These are phyloP conservation scores for Butorides virescens DNA, from an alignment of 2,113 vertebrate species.

Conservation along the genomic window DNA sequence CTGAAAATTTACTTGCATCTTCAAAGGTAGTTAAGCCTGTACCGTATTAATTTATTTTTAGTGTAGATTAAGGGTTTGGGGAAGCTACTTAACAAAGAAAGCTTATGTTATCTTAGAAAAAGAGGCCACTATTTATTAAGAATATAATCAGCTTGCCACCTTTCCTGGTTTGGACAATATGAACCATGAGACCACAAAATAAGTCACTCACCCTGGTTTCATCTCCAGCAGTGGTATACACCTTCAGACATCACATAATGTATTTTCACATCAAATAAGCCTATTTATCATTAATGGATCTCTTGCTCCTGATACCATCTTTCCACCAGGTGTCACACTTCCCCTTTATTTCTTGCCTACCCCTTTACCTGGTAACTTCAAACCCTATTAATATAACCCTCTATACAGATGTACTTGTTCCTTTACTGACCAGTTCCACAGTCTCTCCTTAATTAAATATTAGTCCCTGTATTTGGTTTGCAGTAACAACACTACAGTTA, in stretches of 20 bases:
- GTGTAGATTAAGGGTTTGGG: not conserved
- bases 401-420: not conserved
- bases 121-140: not conserved
- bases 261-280: not conserved
- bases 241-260: not conserved
- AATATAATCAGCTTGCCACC: not conserved
- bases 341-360: not conserved
- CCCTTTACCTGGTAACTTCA: not conserved
- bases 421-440: not conserved
- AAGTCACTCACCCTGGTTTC: not conserved
- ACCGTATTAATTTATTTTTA: not conserved
- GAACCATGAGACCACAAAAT: not conserved
- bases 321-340: constrained; percentile 70
- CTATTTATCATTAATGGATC: not conserved
- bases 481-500: not conserved
- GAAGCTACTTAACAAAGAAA: not conserved
- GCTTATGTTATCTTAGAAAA: not conserved
- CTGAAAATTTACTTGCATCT: not conserved
- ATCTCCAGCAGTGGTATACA: not conserved
- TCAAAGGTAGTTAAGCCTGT: not conserved
- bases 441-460: not conserved
- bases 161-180: not conserved
- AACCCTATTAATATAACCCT: not conserved
- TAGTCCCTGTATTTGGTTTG: not conserved
- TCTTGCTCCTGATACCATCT: constrained; percentile 2